These are phyloP conservation scores for Arothron firmamentum DNA, from an alignment of 2,113 vertebrate species.

Conservation along the genomic window DNA sequence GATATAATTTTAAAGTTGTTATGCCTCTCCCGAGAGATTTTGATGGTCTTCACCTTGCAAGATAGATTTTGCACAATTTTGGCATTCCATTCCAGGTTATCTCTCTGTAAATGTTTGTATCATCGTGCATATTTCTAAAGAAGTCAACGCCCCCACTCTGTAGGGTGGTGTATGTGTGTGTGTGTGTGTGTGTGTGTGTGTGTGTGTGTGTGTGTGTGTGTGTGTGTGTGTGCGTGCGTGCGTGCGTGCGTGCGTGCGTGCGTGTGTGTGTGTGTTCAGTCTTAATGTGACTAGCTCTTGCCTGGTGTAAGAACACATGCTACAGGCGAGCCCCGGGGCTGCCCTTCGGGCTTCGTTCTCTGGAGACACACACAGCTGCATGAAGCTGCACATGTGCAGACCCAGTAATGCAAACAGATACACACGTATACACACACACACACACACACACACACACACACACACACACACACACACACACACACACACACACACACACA, in stretches of 20 bases:
- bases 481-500: constrained; percentile 37
- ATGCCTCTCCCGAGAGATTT: constrained; percentile 3
- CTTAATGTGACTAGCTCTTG: constrained; percentile 66
- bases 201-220: constrained; percentile 67
- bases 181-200: constrained; percentile 67
- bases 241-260: too few relatives aligned
- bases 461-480: constrained; percentile 26
- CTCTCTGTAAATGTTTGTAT: constrained; percentile 54
- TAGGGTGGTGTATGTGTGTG: constrained; percentile 36
- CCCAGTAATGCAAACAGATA: constrained; percentile 21
- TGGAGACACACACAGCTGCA: constrained; percentile 65
- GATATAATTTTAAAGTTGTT: constrained; percentile 7
- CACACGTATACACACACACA: constrained; percentile 32
- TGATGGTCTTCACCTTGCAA: constrained; percentile 44
- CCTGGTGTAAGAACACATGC: constrained; percentile 73
- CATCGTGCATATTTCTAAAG: constrained; percentile 50
- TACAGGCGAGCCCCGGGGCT: constrained; percentile 68
- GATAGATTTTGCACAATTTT: constrained; percentile 37
- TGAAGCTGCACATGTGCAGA: constrained; percentile 22
- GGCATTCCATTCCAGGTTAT: constrained; percentile 37
- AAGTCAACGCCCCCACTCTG: constrained; percentile 40
- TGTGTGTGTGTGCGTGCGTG: constrained; percentile 68
- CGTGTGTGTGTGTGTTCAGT: constrained; percentile 51
- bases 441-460: constrained; percentile 32
- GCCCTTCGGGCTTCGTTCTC: constrained; percentile 66